phyloP scores from a whole-genome alignment of 2,113 vertebrate genomes.

The Phrynocephalus versicolor region DNA sequence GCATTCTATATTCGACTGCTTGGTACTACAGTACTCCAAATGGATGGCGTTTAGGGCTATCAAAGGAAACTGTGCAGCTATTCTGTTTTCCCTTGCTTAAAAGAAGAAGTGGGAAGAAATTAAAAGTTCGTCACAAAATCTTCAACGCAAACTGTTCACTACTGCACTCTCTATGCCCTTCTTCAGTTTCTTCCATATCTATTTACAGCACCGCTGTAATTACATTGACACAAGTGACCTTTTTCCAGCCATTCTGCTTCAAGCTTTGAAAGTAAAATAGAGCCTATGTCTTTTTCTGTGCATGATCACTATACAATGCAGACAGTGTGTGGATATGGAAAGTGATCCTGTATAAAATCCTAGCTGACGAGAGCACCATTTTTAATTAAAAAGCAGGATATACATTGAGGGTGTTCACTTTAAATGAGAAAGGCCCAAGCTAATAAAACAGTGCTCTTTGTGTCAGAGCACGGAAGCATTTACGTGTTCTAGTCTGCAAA shows the following conservation, averaged over 20 bases:
- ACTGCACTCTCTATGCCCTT: not conserved
- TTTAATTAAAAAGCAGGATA: not conserved
- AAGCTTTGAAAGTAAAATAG: not conserved
- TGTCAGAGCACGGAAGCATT: not conserved
- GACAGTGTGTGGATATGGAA: not conserved
- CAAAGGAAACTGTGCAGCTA: not conserved
- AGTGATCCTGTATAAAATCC: accelerated
- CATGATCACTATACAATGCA: not conserved
- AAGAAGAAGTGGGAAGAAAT: not conserved
- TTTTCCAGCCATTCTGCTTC: constrained; percentile 20
- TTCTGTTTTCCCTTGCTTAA: not conserved
- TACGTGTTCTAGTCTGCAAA: too few species aligned
- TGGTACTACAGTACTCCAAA: too few species aligned
- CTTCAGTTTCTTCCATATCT: not conserved
- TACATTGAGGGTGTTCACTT: not conserved
- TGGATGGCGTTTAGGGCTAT: not conserved
- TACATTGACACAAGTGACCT: not conserved
- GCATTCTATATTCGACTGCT: not conserved
- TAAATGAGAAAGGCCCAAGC: not conserved
- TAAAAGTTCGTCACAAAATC: not conserved
- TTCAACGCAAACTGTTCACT: constrained; percentile 32
- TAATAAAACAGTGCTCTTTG: not conserved
- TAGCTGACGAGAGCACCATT: not conserved
- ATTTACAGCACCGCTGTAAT: not conserved
- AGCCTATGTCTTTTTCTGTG: not conserved